These are phyloP conservation scores for Notamacropus eugenii DNA, from an alignment of 2,797 vertebrate species.

Conservation along the genomic window DNA sequence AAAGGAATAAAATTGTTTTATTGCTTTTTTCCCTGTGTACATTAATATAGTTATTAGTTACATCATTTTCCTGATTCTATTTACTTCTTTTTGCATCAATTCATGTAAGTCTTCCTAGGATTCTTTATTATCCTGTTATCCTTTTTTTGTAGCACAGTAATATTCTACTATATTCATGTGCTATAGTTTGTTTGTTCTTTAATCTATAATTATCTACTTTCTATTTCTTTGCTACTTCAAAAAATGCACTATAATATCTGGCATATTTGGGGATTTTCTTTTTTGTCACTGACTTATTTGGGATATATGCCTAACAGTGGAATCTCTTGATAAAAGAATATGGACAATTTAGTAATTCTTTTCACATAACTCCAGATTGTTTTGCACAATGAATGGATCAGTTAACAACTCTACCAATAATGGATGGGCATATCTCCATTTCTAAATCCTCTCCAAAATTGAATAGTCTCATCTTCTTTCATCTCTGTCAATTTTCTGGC, in stretches of 20 bases:
- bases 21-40: background rate
- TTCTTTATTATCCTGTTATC: background rate
- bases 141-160: background rate
- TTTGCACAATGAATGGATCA: background rate
- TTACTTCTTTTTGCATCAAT: background rate
- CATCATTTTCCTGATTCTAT: background rate
- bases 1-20: background rate
- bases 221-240: background rate
- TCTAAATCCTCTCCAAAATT: background rate
- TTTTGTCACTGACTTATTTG: background rate
- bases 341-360: background rate
- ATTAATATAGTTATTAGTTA: background rate
- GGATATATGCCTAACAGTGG: background rate
- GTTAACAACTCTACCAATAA: background rate
- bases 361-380: background rate
- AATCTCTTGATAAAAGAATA: background rate
- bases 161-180: background rate
- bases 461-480: background rate
- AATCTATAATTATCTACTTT: background rate
- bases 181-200: background rate
- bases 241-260: background rate
- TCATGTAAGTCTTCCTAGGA: background rate
- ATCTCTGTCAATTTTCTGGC: background rate
- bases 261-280: background rate
- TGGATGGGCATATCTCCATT: background rate